Base-by-base conservation (phyloP, 2,113 vertebrate genomes). In the Poeciliopsis retropinna region DNA sequence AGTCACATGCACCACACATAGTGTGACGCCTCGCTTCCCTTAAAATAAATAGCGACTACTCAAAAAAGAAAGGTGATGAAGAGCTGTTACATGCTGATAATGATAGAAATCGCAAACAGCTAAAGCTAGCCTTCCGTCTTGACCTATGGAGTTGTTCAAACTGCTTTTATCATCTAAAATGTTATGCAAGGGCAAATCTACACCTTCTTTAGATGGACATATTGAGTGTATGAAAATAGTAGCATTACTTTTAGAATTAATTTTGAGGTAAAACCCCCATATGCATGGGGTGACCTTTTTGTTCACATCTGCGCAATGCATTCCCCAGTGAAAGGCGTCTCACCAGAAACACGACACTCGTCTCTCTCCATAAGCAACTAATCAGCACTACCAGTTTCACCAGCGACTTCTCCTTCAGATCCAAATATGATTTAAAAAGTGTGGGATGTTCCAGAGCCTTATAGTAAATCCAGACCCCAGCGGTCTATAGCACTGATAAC, bases 401-500 rank as follows among this genome's bases (percentile, higher is more conserved):
- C 34, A 51, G 25, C 14, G 8, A 64, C 22, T n/a, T 62, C 67
- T 10, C n/a, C 15, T 32, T 64, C 13, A 0, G 39, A 8, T 27
- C 44, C 19, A 67, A 28, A 29, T 66, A 44, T 28, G 15, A 31
- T 70, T 34, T 61, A 15, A 10, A 31, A 47, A 69, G 60, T 41
- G 57, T 64, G 41, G 68, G 69, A 61, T 76, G 4, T 44, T 11
- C 1, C 27, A 34, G 65, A 3, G 29, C 57, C 41, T 80, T 69
- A 65, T 28, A 70, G 76, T 76, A 57, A 79, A 81, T 83, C 70
- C 69, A 81, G 61, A 27, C 62, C 34, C 57, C 15, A 44, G 78
- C 15, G 37, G 78, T 22, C 65, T 17, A 13, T 66, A 73, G 65
- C 69, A 51, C 78, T 84, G 82, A 83, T 86, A 88, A 88, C 79